Percentiles rank a stretch among this genome's conserved stretches.
Conservation (phyloP, 2,888 invertebrate genomes). For the Spialia ferax region DNA sequence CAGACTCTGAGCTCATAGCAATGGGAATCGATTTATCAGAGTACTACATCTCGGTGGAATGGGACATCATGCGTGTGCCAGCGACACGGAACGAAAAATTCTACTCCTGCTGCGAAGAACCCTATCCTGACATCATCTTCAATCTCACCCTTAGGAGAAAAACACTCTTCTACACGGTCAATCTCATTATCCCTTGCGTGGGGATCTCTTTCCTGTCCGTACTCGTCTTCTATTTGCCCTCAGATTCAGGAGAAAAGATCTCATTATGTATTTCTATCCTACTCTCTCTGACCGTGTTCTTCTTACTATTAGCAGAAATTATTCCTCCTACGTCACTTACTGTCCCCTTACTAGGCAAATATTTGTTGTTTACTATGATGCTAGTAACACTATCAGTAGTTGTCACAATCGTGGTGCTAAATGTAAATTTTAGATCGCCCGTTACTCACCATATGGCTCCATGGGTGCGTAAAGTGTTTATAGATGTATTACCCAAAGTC, state of each 20-base stretch:
- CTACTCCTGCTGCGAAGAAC: conserved; percentile 98
- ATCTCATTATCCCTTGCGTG: conserved; percentile 98
- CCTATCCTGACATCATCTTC: conserved; percentile 99
- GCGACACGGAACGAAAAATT: conserved; percentile 96
- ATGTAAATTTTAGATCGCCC: conserved; percentile 96
- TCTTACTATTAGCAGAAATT: conserved; percentile 96
- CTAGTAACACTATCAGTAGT: conserved; percentile 97
- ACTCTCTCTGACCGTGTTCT: conserved; percentile 97
- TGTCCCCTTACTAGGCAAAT: conserved; percentile 96
- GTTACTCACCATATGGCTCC: conserved; percentile 97
- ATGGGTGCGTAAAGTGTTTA: conserved; percentile 95
- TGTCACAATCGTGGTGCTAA: conserved; percentile 97
- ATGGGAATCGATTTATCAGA: conserved; percentile 97
- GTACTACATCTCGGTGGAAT: conserved; percentile 98
- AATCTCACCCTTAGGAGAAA: conserved; percentile 97
- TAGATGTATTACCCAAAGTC: conserved; percentile 94
- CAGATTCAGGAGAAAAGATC: conserved; percentile 99
- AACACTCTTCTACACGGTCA: conserved; percentile 99
- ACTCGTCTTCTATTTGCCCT: conserved; percentile 98
- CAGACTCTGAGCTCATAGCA: conserved; percentile 95
- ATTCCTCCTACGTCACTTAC: conserved; percentile 98
- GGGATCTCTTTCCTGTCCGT: conserved; percentile 99
- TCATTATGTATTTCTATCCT: conserved; percentile 98
- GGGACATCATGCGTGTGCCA: conserved; percentile 98
- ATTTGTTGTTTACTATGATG: conserved; percentile 97